Conservation (phyloP, 1,140 invertebrate genomes). For the Ylistrum balloti region DNA sequence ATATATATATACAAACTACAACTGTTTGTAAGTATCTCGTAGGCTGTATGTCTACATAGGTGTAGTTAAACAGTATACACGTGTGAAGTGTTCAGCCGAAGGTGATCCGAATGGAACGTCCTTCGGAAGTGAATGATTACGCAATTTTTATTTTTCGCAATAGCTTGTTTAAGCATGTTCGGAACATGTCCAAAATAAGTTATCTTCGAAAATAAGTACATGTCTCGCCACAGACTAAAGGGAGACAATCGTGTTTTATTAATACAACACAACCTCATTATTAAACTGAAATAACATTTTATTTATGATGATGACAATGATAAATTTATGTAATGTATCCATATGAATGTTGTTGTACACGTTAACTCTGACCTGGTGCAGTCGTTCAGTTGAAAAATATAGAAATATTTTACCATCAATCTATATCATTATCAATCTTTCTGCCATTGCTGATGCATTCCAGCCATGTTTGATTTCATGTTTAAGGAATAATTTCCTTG, state of each 20-base stretch:
- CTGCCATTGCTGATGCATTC: not conserved
- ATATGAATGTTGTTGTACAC: not conserved
- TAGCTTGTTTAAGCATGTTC: not conserved
- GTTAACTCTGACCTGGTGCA: not conserved
- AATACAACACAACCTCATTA: not conserved
- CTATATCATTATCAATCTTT: not conserved
- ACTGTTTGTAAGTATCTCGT: no score
- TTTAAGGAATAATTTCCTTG: constrained; percentile 27
- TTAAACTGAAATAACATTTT: not conserved
- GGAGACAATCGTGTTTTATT: not conserved
- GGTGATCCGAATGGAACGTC: not conserved
- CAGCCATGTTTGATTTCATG: not conserved
- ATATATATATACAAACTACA: not conserved
- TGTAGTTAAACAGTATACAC: no score
- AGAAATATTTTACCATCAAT: not conserved
- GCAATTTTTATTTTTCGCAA: not conserved
- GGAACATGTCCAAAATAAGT: not conserved
- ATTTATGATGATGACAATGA: not conserved
- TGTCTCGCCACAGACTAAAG: not conserved
- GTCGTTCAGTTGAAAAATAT: not conserved
- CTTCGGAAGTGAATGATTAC: not conserved
- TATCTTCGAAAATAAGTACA: not conserved
- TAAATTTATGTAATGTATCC: not conserved
- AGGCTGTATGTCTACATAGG: no score
- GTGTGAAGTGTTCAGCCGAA: not conserved